These are phyloP conservation scores for Manacus vitellinus DNA, from an alignment of 2,113 vertebrate genomes.

Conservation along the genomic window DNA sequence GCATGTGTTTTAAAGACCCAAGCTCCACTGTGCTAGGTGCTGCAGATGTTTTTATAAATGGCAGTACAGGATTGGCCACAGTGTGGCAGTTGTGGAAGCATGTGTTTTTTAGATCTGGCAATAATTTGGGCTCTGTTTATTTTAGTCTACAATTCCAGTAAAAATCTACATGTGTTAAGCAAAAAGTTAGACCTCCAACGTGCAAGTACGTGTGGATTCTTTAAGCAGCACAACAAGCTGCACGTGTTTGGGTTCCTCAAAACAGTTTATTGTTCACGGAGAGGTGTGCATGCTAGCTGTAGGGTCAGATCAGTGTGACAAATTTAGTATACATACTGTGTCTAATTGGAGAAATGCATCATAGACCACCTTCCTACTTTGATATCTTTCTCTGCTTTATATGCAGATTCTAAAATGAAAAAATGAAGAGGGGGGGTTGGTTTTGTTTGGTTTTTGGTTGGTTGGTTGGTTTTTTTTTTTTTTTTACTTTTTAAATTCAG, in stretches of 20 bases:
- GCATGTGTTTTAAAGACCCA: not conserved
- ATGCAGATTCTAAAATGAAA: not conserved
- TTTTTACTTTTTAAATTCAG: not conserved
- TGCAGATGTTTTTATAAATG: not conserved
- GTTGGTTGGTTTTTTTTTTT: not conserved
- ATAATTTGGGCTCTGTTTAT: not conserved
- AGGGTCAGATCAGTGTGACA: not conserved
- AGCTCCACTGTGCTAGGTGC: not conserved
- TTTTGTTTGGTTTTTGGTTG: not conserved
- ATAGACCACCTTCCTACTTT: not conserved
- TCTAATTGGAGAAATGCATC: not conserved
- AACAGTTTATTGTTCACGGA: not conserved
- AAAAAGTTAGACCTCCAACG: not conserved
- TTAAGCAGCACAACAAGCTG: not conserved
- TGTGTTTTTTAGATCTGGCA: rapidly evolving
- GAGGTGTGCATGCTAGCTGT: not conserved
- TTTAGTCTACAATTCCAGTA: not conserved
- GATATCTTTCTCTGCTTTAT: not conserved
- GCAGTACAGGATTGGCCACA: not conserved
- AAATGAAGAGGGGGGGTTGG: not conserved
- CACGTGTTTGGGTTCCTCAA: not conserved
- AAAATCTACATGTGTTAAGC: not conserved
- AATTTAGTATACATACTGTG: not conserved
- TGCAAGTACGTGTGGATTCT: not conserved
- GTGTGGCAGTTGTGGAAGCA: not conserved